These are phyloP conservation scores for Branchellion lobata DNA, from an alignment of 2,888 invertebrate species.

Conservation along the genomic window DNA sequence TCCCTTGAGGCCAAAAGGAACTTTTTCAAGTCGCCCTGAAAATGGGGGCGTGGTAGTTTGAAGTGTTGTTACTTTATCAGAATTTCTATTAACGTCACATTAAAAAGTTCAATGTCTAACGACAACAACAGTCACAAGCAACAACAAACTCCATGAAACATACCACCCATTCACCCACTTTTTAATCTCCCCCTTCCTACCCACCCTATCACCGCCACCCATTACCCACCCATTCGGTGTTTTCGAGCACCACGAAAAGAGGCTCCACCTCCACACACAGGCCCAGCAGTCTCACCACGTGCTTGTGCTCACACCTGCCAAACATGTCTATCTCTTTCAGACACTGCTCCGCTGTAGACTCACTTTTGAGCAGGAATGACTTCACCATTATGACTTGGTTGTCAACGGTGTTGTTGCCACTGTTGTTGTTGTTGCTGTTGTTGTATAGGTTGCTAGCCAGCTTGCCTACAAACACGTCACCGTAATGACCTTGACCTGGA, in stretches of 20 bases:
- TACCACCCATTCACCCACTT: no score
- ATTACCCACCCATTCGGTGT: slow-evolving; percentile 80
- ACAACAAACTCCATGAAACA: no score
- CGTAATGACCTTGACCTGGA: slow-evolving; percentile 83
- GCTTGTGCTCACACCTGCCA: slow-evolving; percentile 70
- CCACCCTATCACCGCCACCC: no score
- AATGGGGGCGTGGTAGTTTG: not conserved
- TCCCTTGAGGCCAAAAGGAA: slow-evolving; percentile 63
- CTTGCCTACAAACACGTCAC: slow-evolving; percentile 82
- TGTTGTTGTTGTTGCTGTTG: slow-evolving; percentile 41
- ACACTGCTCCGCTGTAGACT: slow-evolving; percentile 69
- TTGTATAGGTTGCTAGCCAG: slow-evolving; percentile 53
- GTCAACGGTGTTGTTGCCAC: slow-evolving; percentile 62
- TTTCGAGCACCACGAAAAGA: slow-evolving; percentile 83
- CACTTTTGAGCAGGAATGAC: slow-evolving; percentile 59
- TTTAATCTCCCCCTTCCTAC: no score
- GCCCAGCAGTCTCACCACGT: slow-evolving; percentile 77
- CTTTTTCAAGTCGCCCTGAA: slow-evolving; percentile 85
- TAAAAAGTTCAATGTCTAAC: no score
- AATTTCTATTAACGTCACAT: no score
- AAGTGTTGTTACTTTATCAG: no score
- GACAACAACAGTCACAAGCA: no score
- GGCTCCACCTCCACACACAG: slow-evolving; percentile 76
- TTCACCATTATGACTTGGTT: slow-evolving; percentile 61
- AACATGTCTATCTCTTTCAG: slow-evolving; percentile 85